Percentiles rank a stretch among this genome's conserved stretches.
Evolutionary conservation across 2,797 vertebrate species (phyloP).

Genomic region (Myiotriccus ornatus): DNA sequence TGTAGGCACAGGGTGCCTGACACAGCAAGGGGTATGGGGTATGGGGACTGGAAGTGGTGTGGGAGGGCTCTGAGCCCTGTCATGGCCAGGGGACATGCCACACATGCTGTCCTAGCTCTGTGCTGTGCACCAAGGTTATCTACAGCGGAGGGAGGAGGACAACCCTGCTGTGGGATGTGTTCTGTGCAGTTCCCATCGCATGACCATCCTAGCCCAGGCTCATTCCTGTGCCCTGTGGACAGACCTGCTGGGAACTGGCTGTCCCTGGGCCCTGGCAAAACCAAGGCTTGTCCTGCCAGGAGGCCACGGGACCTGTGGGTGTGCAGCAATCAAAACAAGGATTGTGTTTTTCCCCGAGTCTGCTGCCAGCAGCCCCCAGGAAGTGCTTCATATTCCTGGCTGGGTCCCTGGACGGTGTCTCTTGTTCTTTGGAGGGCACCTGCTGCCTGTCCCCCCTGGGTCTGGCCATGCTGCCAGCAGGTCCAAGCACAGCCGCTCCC

Average conservation of each 20-base stretch:
- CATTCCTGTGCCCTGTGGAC: rapidly evolving
- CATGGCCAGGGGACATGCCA: rapidly evolving
- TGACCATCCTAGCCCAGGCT: not conserved
- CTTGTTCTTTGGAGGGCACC: not conserved
- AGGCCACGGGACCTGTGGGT: not conserved
- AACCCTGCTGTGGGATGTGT: not conserved
- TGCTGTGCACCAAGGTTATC: rapidly evolving
- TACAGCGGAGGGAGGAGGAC: not conserved
- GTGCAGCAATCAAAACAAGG: not conserved
- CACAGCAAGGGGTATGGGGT: rapidly evolving
- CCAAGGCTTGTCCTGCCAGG: not conserved
- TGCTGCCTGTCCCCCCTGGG: not conserved
- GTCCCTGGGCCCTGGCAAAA: not conserved
- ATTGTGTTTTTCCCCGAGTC: not conserved
- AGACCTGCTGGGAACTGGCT: not conserved
- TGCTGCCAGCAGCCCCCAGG: not conserved
- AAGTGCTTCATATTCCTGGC: not conserved
- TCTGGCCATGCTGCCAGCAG: not conserved
- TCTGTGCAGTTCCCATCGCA: rapidly evolving
- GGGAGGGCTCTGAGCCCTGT: not conserved
- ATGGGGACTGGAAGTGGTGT: rapidly evolving
- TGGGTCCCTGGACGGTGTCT: not conserved
- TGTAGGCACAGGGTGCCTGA: rapidly evolving
- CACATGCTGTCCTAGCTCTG: not conserved
- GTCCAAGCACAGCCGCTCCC: not conserved